These are phyloP conservation scores for Xiphydria camelus DNA, from an alignment of 2,888 invertebrate species.

Conservation along the genomic window DNA sequence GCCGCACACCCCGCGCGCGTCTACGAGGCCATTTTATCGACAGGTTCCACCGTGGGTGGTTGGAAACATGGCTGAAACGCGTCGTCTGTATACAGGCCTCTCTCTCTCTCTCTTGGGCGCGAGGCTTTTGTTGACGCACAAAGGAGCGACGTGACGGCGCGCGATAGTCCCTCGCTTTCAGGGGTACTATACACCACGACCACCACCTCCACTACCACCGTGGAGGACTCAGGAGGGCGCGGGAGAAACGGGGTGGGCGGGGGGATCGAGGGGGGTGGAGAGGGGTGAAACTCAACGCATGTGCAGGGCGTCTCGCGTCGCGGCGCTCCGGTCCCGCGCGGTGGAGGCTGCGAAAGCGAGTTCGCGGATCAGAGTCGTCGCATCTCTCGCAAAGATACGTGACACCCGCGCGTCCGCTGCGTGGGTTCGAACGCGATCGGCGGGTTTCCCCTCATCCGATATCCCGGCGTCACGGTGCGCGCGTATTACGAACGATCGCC, in stretches of 20 bases:
- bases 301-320: constrained; percentile 57
- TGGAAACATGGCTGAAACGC: background rate
- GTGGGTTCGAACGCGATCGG: background rate
- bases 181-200: constrained; percentile 22
- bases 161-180: constrained; percentile 39
- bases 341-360: constrained; percentile 51
- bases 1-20: no score
- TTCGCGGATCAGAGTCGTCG: constrained; percentile 57
- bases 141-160: constrained; percentile 48
- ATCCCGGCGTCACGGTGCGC: no score
- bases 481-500: no score
- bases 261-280: constrained; percentile 16
- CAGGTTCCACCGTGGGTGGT: no score
- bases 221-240: constrained; percentile 32
- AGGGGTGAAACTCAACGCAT: constrained; percentile 52
- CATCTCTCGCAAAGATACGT: constrained; percentile 52
- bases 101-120: no score
- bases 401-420: constrained; percentile 10
- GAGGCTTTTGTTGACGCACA: constrained; percentile 48
- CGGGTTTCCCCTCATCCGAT: no score
- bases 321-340: constrained; percentile 53
- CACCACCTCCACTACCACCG: constrained; percentile 32
- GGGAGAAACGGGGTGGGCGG: constrained; percentile 4
- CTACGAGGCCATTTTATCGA: no score
- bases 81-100: background rate